Evolutionary conservation across 2,888 invertebrate species (phyloP).

Genomic region (Drosophila merina): DNA sequence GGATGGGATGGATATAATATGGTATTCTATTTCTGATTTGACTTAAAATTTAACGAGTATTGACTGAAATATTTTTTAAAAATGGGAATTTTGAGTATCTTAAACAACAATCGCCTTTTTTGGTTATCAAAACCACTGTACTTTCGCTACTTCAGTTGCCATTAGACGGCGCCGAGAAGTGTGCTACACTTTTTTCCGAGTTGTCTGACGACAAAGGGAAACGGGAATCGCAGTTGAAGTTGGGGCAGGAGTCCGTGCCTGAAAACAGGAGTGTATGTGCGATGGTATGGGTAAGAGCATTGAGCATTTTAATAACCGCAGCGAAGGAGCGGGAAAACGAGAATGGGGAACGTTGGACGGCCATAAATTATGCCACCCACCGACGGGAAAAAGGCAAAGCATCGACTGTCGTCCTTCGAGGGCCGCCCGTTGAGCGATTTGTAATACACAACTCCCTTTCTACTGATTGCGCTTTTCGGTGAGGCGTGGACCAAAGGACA

Average conservation of each 20-base stretch:
- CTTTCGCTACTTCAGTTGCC: conserved; percentile 69
- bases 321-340: conserved; percentile 36
- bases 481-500: conserved; percentile 40
- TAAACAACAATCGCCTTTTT: background rate
- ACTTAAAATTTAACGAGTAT: too few relatives aligned
- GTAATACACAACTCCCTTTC: conserved; percentile 70
- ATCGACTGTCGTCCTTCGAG: conserved; percentile 59
- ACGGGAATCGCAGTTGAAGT: conserved; percentile 14
- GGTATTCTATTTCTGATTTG: too few relatives aligned
- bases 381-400: conserved; percentile 41
- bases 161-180: conserved; percentile 71
- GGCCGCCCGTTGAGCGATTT: conserved; percentile 81
- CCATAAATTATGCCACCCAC: conserved; percentile 80
- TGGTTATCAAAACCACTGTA: conserved; percentile 39
- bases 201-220: conserved; percentile 51
- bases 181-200: conserved; percentile 69
- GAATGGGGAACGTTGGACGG: conserved; percentile 48
- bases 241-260: conserved; percentile 23
- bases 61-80: too few relatives aligned
- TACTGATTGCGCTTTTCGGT: conserved; percentile 77
- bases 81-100: too few relatives aligned
- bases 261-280: conserved; percentile 18
- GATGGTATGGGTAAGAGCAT: conserved; percentile 72
- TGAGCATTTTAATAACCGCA: conserved; percentile 77
- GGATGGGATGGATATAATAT: too few relatives aligned